Evolutionary conservation across 2,888 invertebrate species (phyloP).

Genomic region (Piscicola geometra): DNA sequence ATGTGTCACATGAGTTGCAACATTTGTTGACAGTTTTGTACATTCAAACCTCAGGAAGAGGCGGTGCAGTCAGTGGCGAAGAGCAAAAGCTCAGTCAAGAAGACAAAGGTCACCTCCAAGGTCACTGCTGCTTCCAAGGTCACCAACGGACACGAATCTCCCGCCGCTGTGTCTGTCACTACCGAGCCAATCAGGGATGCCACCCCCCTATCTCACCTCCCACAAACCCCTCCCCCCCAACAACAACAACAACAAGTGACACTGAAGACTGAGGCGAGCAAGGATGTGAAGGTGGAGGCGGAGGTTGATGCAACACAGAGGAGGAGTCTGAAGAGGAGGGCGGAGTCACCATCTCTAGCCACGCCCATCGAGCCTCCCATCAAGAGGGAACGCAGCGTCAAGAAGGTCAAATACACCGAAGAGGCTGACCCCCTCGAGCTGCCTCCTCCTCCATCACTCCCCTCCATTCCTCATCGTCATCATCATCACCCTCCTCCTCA

Average conservation of each 20-base stretch:
- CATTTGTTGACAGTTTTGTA: too few relatives aligned
- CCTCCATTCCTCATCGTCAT: not conserved
- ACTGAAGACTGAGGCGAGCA: not conserved
- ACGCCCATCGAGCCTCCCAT: not conserved
- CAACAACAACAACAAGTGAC: not conserved
- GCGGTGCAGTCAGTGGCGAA: not conserved
- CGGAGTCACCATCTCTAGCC: not conserved
- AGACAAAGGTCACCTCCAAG: not conserved
- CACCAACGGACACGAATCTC: not conserved
- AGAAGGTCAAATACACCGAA: not conserved
- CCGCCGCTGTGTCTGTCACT: too few relatives aligned
- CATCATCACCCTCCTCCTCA: too few relatives aligned
- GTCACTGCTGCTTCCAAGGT: not conserved
- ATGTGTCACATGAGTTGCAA: too few relatives aligned
- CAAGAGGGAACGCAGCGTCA: constrained; percentile 5
- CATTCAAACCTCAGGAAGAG: not conserved
- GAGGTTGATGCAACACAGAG: not conserved
- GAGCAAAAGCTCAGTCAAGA: not conserved
- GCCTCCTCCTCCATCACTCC: not conserved
- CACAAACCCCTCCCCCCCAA: not conserved
- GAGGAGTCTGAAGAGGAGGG: not conserved
- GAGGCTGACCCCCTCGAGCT: not conserved
- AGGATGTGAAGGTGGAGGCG: not conserved
- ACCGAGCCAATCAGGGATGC: too few relatives aligned
- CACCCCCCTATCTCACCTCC: too few relatives aligned